Conservation (phyloP, 1,140 invertebrate species). For the Bombus balteatus region DNA sequence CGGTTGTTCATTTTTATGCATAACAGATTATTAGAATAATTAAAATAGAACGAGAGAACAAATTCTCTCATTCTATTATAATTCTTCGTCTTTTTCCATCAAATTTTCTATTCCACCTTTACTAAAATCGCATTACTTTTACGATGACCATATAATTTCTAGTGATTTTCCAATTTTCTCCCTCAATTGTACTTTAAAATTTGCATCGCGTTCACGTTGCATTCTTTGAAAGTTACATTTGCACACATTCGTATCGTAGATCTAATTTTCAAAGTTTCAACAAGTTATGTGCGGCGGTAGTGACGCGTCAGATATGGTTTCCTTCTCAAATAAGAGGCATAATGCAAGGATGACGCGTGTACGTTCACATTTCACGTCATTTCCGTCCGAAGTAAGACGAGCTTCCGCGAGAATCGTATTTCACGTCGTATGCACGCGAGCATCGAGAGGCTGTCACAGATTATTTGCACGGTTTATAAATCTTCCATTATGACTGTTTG, state of each 20-base stretch:
- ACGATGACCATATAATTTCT: neutral
- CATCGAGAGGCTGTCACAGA: neutral
- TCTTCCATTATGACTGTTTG: conserved; percentile 7
- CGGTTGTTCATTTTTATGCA: no score
- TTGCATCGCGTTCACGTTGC: no score
- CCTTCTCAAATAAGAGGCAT: neutral
- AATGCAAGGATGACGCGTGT: neutral
- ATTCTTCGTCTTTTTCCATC: no score
- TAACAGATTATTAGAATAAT: no score
- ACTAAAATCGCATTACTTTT: no score
- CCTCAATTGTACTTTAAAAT: no score
- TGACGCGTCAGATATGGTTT: neutral
- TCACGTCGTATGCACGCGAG: conserved; percentile 2
- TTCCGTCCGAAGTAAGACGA: neutral
- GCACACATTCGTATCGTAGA: fast-evolving
- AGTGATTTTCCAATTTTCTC: neutral
- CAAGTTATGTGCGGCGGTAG: neutral
- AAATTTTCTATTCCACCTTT: no score
- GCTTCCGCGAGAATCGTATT: conserved; percentile 8
- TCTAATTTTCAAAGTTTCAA: neutral
- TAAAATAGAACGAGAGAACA: no score
- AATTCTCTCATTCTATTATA: no score
- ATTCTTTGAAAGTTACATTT: neutral
- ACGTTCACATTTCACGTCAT: neutral
- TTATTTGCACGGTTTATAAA: conserved; percentile 35